phyloP scores from a whole-genome alignment of 2,888 invertebrate genomes.

The Lacanobia wlatinum region DNA sequence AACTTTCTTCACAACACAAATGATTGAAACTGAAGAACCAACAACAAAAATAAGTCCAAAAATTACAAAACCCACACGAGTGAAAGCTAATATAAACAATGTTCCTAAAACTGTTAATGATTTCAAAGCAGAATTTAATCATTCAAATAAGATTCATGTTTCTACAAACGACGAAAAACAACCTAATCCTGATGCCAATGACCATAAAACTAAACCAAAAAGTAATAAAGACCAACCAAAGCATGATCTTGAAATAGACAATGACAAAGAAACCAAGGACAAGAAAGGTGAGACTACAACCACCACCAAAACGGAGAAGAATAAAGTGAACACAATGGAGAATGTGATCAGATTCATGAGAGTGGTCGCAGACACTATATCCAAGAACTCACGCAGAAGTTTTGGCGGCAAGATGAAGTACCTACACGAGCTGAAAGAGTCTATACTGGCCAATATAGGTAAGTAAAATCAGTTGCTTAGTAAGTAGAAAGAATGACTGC shows the following conservation, averaged over 20 bases:
- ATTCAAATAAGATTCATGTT: slow-evolving; percentile 18
- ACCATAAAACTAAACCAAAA: slow-evolving; percentile 33
- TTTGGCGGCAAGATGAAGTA: slow-evolving; percentile 91
- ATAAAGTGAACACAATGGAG: slow-evolving; percentile 75
- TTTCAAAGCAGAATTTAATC: slow-evolving; percentile 19
- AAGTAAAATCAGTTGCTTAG: slow-evolving; percentile 69
- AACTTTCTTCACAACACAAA: slow-evolving; percentile 26
- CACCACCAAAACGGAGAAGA: slow-evolving; percentile 18
- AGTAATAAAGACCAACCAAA: slow-evolving; percentile 32
- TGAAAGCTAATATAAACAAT: slow-evolving; percentile 4
- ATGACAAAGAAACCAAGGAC: background rate
- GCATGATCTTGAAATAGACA: slow-evolving; percentile 23
- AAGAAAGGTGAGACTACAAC: background rate
- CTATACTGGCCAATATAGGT: slow-evolving; percentile 93
- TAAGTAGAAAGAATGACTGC: background rate
- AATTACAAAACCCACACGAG: slow-evolving; percentile 12
- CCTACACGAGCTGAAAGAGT: slow-evolving; percentile 90
- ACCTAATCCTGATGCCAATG: slow-evolving; percentile 17
- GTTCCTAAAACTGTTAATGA: slow-evolving; percentile 20
- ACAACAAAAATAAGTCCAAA: slow-evolving; percentile 21
- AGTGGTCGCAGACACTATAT: slow-evolving; percentile 83
- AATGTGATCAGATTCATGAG: slow-evolving; percentile 80
- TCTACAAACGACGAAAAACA: slow-evolving; percentile 14
- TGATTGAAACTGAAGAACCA: slow-evolving; percentile 9
- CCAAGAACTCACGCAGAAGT: slow-evolving; percentile 81